Conservation (phyloP, 2,113 vertebrate genomes). For the Cricetomys ansorgei region DNA sequence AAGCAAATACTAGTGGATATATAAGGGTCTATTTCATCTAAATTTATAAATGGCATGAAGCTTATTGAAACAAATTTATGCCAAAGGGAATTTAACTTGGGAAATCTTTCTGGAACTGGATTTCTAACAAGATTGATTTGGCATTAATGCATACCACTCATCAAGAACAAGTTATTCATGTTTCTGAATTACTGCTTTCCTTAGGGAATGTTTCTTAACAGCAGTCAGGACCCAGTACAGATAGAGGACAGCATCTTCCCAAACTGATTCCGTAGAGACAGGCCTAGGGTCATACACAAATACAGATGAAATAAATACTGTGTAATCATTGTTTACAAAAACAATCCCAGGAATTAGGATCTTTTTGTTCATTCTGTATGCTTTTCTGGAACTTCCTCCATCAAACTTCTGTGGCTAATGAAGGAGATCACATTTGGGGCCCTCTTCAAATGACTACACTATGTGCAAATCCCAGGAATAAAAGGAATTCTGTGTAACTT, state of each 20-base stretch:
- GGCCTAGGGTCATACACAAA: not conserved
- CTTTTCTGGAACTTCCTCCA: not conserved
- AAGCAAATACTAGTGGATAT: slow-evolving; percentile 18
- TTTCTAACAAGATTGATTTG: slow-evolving; percentile 43
- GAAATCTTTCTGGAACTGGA: slow-evolving; percentile 25
- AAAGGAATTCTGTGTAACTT: not conserved
- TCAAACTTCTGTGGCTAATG: not conserved
- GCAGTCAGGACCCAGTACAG: not conserved
- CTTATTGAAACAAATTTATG: slow-evolving; percentile 23
- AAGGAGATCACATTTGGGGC: not conserved
- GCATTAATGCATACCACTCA: not conserved
- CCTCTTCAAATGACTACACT: not conserved
- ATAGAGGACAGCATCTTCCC: not conserved
- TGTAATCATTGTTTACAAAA: not conserved
- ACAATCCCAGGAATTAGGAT: slow-evolving; percentile 5
- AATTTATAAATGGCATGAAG: not conserved
- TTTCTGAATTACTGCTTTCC: slow-evolving; percentile 58
- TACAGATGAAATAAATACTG: not conserved
- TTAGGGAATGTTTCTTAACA: slow-evolving; percentile 52
- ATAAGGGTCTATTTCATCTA: not conserved
- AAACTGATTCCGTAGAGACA: not conserved
- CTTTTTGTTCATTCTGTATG: not conserved
- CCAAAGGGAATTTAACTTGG: slow-evolving; percentile 50
- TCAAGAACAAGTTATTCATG: not conserved
- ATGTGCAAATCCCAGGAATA: not conserved